Evolutionary conservation across 1,140 invertebrate species (phyloP), one percentile per base, ranked within the genome.

Genomic region (Philopotamus ludificatus): DNA sequence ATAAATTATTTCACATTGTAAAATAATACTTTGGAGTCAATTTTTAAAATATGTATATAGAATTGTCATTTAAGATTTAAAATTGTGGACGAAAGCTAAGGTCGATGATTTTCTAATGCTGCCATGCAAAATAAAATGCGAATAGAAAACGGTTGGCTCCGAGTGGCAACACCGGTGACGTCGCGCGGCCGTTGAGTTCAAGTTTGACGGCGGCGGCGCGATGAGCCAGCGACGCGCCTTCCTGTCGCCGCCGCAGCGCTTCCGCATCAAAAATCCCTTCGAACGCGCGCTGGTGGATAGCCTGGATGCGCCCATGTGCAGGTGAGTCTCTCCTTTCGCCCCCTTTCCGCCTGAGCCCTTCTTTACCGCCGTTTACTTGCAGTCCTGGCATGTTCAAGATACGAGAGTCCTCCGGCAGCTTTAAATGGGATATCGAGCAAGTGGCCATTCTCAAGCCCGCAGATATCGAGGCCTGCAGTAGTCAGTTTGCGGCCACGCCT

Each of bases 331-430:
- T 45, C 47, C 49, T n/a, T 64, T 61, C 28, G 28, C 28, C 12
- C 28, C 28, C 12, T 4, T 34, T 34, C 28, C 12, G 28, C 4
- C 28, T 34, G 28, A 7, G 12, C n/a, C n/a, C n/a, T 34, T 34
- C 4, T 7, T 7, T 34, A 34, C 12, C 4, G 4, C 12, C 12
- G 4, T 34, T 34, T 34, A 34, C 12, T 73, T 74, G 16, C 68
- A 81, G 79, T 68, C 79, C 79, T 45, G 76, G 78, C 18, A 81
- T 81, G 79, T 80, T 78, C 67, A 80, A 79, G 72, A 78, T 79
- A 59, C 74, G 63, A 73, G 76, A 70, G 72, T 66, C 54, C 72
- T 69, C 70, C 73, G 77, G 39, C 67, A 73, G 1, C 76, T 81
- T 66, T 71, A 74, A 67, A 65, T 81, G 79, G 79, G 79, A 81